These are phyloP conservation scores for Pseudorhombus dupliciocellatus DNA, from an alignment of 2,113 vertebrate genomes.

Conservation along the genomic window DNA sequence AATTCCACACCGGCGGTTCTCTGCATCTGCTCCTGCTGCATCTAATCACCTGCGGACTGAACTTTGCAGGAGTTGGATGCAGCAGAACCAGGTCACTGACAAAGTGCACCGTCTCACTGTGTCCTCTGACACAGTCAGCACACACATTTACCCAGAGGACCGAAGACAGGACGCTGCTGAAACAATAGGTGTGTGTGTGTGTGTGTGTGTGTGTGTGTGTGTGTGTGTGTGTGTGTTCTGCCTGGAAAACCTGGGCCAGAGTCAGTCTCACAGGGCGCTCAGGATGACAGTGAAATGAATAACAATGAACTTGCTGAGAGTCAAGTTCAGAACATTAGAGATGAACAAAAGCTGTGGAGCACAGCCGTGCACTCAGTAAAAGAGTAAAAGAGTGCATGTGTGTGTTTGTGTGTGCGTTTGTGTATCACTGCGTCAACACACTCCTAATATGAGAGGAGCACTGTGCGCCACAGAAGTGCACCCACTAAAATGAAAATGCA, in stretches of 20 bases:
- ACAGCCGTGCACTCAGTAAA: constrained; percentile 14
- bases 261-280: constrained; percentile 55
- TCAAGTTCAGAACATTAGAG: constrained; percentile 65
- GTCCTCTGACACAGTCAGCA: constrained; percentile 64
- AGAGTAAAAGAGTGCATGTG: constrained; percentile 15
- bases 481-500: constrained; percentile 62
- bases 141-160: constrained; percentile 63
- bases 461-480: constrained; percentile 43
- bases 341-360: constrained; percentile 39
- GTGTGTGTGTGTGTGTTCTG: constrained; percentile 43
- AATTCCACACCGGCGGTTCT: background rate
- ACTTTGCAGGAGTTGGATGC: constrained; percentile 47
- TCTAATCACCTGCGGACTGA: constrained; percentile 47
- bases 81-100: constrained; percentile 57
- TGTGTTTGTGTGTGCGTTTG: constrained; percentile 9
- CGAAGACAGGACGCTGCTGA: constrained; percentile 40
- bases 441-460: constrained; percentile 58
- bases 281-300: constrained; percentile 74
- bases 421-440: constrained; percentile 40
- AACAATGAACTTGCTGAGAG: constrained; percentile 71
- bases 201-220: constrained; percentile 42
- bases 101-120: constrained; percentile 54
- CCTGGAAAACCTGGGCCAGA: constrained; percentile 42
- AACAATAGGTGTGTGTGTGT: constrained; percentile 61
- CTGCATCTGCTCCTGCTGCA: constrained; percentile 21